Evolutionary conservation across 2,113 vertebrate species (phyloP), one percentile per base, ranked within the genome.

Genomic region (Lipophrys pholis): DNA sequence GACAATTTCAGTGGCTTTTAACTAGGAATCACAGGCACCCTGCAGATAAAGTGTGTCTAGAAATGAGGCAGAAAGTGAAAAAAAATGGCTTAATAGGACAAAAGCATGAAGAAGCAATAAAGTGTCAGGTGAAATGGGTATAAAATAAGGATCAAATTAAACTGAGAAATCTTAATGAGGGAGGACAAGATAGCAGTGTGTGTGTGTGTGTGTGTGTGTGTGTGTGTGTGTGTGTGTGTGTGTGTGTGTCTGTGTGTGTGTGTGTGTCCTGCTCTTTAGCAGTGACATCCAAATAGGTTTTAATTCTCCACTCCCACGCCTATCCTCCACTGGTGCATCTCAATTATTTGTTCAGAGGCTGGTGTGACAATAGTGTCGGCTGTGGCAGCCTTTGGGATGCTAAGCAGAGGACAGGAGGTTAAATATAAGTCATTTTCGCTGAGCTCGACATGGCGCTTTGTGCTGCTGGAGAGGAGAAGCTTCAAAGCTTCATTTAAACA

Each of bases 271-370:
- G 70, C 90, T 88, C 73, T 86, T 94, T 91, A 92, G 86, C 86
- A 90, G 87, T 83, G 86, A 87, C 80, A 80, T 75, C 76, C 75
- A 88, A 94, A 90, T 92, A 91, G 81, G 73, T 89, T 93, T 93
- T 90, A 93, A 92, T 93, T 94, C 73, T 51, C 77, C 92, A 93
- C 92, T 92, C 94, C 89, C 89, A 84, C 90, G 89, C 92, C 87
- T 88, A 80, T 75, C 83, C 82, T 90, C 92, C 93, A 91, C 91
- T 93, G 93, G 93, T 95, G 94, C 94, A 95, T 95, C 94, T 95
- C 94, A 95, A 94, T 96, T 95, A 96, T 97, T 96, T 97, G 94
- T 94, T 96, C 94, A 95, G 95, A 94, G 86, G 83, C 93, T 87
- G 91, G 92, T 90, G 95, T 93, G 92, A 92, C 95, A 94, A 95